Base-by-base conservation (phyloP, 92 coral and sea anemone genomes). In the Umimayanthus chanpuru region DNA sequence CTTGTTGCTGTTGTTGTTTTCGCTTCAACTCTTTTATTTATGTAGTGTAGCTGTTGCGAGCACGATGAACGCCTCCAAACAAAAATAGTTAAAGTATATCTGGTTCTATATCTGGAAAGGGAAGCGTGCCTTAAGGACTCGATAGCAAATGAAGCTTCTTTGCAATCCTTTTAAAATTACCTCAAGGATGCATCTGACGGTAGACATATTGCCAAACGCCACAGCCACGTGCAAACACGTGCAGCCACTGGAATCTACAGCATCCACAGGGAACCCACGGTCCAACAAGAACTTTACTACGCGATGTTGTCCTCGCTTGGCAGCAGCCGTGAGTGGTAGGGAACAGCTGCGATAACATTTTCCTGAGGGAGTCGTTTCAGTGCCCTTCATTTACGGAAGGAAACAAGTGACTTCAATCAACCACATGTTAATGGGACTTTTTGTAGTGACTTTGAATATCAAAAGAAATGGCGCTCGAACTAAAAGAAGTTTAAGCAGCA, bases 161-260 rank as follows among this genome's bases (percentile, higher is more conserved):
- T 18, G 58, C 28, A 2, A 67, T 30, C 3, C 23, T 26, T 71
- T 39, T 3, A 41, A 44, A 50, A 38, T 25, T 89, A 95, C 98
- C 93, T 92, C 92, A 23, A 95, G 86, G 8, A 95, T 80, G 65
- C 89, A 73, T 30, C 87, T 82, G 18, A 95, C 87, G 6, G 93
- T 92, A 43, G 91, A 75, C 4, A 88, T 70, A 68, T 92, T 93
- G 1, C 94, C 88, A 39, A 90, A 95, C 3, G 92, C 91, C 38
- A 91, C 94, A 4, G 98, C 96, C 25, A 95, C 90, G 65, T 95
- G 98, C 43, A 95, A 92, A 20, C 90, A 86, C 61, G 92, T 90
- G 53, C 93, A 81, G 91, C 93, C 90, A 77, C 88, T 88, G 21
- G 71, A 26, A 87, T 95, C 98, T 15, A 75, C 70, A 30, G 29